Evolutionary conservation across 2,888 invertebrate species (phyloP), one percentile per base, ranked within the genome.

Genomic region (Eutolmus rufibarbis): DNA sequence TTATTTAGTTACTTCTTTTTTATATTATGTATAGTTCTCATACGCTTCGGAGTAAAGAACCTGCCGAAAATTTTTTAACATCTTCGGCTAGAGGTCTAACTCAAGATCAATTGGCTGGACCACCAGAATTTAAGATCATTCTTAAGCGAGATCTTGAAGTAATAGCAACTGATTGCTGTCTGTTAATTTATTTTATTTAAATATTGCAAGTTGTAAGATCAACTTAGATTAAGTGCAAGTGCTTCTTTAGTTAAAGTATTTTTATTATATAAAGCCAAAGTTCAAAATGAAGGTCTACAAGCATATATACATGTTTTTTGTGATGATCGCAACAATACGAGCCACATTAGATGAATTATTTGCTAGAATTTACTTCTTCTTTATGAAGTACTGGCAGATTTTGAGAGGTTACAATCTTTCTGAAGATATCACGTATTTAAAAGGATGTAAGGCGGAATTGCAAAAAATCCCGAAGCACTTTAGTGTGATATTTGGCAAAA

Each of bases 381-480:
- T 19, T 9, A 23, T 66, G 66, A 66, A 12, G 8, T 66, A 28
- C 4, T 66, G 66, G 66, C 66, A 66, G 12, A 19, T 19, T 7
- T 66, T 66, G 9, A 23, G 28, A 0, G 66, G 66, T 28, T 28
- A 66, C 66, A 66, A 28, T 66, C 28, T 66, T 12, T 12, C 66
- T 66, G 77, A 90, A 94, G 92, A 98, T 81, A 89, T 90, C 3
- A 94, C 89, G 95, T 95, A 91, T 96, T 96, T 92, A 37, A 90
- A 90, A 86, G 88, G 87, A 1, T 91, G 91, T 88, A 90, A 90
- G 82, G 85, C 87, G 19, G 90, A 91, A 43, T 89, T 92, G 23
- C 90, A 89, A 5, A 96, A 95, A 91, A 92, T 94, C 88, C 95
- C 97, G 16, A 94, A 93, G 89, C 97, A 97, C 93, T 91, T 97